Base-by-base conservation (phyloP, 1,140 invertebrate species). In the Trichogramma pretiosum region DNA sequence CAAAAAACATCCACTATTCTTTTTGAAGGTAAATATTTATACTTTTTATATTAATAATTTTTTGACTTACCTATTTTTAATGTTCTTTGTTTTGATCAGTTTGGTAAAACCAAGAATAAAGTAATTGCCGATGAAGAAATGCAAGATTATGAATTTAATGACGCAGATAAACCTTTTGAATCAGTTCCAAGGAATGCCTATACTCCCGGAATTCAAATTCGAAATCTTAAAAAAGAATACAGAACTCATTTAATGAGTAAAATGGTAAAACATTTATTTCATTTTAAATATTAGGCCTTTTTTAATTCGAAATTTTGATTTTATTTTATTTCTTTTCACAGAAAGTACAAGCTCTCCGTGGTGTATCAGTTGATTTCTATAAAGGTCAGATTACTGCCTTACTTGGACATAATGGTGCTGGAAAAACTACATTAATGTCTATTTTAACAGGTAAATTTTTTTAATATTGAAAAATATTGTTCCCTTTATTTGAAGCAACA, bases 321-420 rank as follows among this genome's bases (percentile, higher is more conserved):
- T 41, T 11, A 22, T 45, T 9, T 18, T 16, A 35, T 46, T 47
- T 36, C 37, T 48, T 14, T 32, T 42, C 53, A 33, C 21, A 68
- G 61, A 53, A 46, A 32, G 55, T 63, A 1, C 52, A 71, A 22
- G 70, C 68, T n/a, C 40, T 72, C 2, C 63, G 54, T 53, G 74
- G 77, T 23, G 60, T 76, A 59, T 76, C 64, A 53, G 52, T 85
- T 14, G 78, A 83, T 54, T 78, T 85, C 54, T 83, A 80, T 55
- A 74, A 73, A 56, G 74, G 75, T 19, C 76, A 83, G 57, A 79
- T 84, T 46, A 83, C 81, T 5, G 79, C 81, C 11, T 66, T 94
- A n/a, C 70, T 94, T 9, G 90, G 89, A 4, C 86, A 84, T 44
- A 90, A 89, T 61, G 87, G 87, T 19, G 87, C 88, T 45, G 89